Base-by-base conservation (phyloP, 2,888 invertebrate species). In the Itoplectis maculator region DNA sequence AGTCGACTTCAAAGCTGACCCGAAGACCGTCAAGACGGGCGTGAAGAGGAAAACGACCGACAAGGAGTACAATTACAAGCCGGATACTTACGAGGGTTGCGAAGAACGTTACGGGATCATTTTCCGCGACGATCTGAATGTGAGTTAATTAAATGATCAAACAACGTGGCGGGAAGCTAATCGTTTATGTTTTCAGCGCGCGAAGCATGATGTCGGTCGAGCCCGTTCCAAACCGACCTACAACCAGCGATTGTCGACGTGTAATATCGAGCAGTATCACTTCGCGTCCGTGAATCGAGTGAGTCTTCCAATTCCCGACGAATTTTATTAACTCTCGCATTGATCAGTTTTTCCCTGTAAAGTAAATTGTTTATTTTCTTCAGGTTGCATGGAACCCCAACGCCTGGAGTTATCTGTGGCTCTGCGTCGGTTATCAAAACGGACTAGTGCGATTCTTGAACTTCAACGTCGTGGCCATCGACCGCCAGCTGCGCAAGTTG, bases 331-430 rank as follows among this genome's bases (percentile, higher is more conserved):
- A n/a, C n/a, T n/a, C n/a, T n/a, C n/a, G n/a, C n/a, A n/a, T n/a
- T 69, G 18, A 18, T 18, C 18, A 15, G 9, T 49, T 8, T 8
- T 18, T 49, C 15, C 8, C 4, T 49, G 18, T 6, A 1, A 8
- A 18, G 15, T n/a, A n/a, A n/a, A 4, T 13, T 0, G 13, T 45
- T 45, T 45, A 4, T 47, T 15, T 47, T 2, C 47, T 47, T 4
- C 83, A 93, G 92, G 89, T 93, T 18, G 85, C 92, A 1, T 94
- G 94, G 93, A 94, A 94, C 88, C 93, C 93, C n/a, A 94, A 94
- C 84, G 78, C 89, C 7, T 91, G 92, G 86, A 93, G 93, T 83
- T 93, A 93, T 84, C 86, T 93, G 15, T 93, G 93, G 93, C 81
- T 94, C 0, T 92, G 92, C 29, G 88, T 88, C 7, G 93, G 93